These are phyloP conservation scores for Anas bernieri DNA, from an alignment of 2,797 vertebrate species.

Conservation along the genomic window DNA sequence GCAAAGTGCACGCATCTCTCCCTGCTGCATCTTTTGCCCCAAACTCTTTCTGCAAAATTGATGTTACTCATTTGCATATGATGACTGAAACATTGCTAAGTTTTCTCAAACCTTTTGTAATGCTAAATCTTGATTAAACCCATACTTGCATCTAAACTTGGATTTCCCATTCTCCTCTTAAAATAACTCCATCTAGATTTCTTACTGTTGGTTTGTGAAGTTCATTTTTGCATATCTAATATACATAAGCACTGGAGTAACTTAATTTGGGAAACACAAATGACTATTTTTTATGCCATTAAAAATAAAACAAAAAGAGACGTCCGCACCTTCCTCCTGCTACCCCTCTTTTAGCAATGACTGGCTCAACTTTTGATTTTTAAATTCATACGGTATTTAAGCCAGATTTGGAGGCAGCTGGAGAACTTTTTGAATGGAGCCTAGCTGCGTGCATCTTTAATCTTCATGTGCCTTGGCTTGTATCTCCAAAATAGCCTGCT, in stretches of 20 bases:
- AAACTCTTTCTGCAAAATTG: neutral
- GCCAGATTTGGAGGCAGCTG: neutral
- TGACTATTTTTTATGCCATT: neutral
- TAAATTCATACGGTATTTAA: slow-evolving; percentile 18
- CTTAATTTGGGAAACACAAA: neutral
- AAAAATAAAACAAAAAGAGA: neutral
- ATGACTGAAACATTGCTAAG: neutral
- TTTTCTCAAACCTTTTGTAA: slow-evolving; percentile 6
- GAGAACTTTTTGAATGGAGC: neutral
- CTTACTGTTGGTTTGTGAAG: neutral
- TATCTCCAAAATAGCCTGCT: neutral
- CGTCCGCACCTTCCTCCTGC: neutral
- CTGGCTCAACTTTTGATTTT: neutral
- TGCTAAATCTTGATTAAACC: slow-evolving; percentile 13
- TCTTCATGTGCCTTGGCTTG: neutral
- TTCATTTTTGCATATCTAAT: neutral
- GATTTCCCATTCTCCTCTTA: neutral
- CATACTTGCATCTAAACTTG: neutral
- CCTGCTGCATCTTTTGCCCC: slow-evolving; percentile 30
- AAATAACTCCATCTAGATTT: neutral
- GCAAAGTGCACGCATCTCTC: neutral
- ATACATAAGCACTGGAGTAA: neutral
- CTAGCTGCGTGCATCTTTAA: neutral
- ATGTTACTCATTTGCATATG: neutral
- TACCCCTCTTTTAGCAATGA: neutral